phyloP scores from a whole-genome alignment of 2,888 invertebrate species.

The Stomorhina lunata region DNA sequence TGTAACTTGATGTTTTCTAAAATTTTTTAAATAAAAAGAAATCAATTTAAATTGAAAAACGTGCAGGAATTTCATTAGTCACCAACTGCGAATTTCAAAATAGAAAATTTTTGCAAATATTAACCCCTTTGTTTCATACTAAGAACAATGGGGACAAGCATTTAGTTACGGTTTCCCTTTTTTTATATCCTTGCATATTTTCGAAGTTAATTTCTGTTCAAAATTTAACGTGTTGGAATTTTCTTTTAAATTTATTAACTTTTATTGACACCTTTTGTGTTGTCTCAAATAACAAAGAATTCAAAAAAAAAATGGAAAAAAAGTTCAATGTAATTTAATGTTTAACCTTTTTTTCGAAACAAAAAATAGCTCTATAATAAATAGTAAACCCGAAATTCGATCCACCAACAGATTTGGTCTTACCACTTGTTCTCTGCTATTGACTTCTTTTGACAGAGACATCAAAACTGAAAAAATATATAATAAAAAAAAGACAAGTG shows the following conservation, averaged over 20 bases:
- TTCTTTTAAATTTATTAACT: no score
- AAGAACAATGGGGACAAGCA: no score
- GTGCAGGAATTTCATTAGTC: no score
- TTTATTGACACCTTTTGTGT: not conserved
- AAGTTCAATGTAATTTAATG: not conserved
- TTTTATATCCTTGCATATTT: no score
- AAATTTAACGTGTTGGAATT: no score
- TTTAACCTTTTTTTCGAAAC: not conserved
- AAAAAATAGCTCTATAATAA: not conserved
- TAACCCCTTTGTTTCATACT: no score
- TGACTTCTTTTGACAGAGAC: conserved; percentile 20
- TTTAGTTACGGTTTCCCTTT: no score
- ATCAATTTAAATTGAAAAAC: no score
- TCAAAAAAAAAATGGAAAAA: not conserved
- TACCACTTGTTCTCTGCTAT: conserved; percentile 27
- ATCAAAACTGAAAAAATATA: not conserved
- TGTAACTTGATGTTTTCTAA: no score
- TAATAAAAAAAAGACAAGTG: conserved; percentile 3
- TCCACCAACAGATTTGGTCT: not conserved
- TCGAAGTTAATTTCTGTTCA: not conserved
- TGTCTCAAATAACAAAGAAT: not conserved
- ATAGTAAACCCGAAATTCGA: not conserved
- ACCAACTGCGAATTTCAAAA: no score
- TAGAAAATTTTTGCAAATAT: no score
- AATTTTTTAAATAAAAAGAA: no score